Evolutionary conservation across 2,797 vertebrate species (phyloP).

Genomic region (Scolopax bukidnonensis): DNA sequence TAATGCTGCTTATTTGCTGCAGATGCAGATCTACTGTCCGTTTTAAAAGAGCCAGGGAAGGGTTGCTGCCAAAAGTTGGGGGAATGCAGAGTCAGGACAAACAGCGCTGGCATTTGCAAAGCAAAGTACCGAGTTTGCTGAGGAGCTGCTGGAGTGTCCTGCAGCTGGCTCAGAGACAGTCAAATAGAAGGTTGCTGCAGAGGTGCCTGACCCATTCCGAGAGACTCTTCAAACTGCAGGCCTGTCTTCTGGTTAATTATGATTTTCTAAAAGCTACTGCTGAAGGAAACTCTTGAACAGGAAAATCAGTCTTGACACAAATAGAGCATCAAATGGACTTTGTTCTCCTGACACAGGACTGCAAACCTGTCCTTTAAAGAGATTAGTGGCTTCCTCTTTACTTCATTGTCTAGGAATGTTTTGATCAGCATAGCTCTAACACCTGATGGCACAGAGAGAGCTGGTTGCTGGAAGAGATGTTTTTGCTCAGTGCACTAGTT

Average conservation of each 20-base stretch:
- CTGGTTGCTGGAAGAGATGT: constrained; percentile 9
- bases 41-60: neutral
- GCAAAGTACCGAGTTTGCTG: neutral
- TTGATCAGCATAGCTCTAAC: neutral
- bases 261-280: neutral
- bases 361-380: constrained; percentile 8
- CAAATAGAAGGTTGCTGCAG: neutral
- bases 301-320: neutral
- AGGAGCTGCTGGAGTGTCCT: neutral
- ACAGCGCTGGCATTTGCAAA: neutral
- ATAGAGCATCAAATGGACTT: neutral
- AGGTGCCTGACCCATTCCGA: neutral
- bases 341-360: neutral
- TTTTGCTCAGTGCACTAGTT: neutral
- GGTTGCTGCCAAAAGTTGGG: neutral
- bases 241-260: neutral
- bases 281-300: neutral
- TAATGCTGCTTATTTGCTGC: neutral
- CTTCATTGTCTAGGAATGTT: constrained; percentile 45
- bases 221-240: neutral
- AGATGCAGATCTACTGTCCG: neutral
- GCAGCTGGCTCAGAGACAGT: neutral
- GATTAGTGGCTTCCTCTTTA: neutral
- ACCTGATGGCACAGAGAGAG: neutral
- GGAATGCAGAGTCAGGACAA: constrained; percentile 15